Evolutionary conservation across 2,888 invertebrate genomes (phyloP).

Genomic region (Dione juno): DNA sequence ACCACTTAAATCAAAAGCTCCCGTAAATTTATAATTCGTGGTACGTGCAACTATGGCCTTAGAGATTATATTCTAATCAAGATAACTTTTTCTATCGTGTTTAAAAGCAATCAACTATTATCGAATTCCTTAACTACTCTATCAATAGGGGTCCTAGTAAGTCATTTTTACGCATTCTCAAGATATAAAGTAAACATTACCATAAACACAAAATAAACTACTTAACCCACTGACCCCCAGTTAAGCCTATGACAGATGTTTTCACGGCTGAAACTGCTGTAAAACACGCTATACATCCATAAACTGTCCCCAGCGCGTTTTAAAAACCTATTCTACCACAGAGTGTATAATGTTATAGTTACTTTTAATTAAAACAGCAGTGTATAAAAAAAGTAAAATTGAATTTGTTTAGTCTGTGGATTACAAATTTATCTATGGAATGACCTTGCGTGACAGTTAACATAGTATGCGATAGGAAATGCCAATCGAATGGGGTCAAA

Average conservation of each 20-base stretch:
- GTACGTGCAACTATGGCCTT: not conserved
- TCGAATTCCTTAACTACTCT: not conserved
- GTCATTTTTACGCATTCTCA: conserved; percentile 51
- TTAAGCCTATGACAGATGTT: conserved; percentile 73
- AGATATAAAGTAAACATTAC: conserved; percentile 54
- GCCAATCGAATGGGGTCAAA: conserved; percentile 60
- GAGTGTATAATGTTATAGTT: conserved; percentile 28
- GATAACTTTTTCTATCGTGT: not conserved
- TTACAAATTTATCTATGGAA: conserved; percentile 48
- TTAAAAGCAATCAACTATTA: not conserved
- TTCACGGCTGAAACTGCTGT: conserved; percentile 62
- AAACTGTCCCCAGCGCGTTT: conserved; percentile 58
- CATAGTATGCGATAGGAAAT: conserved; percentile 56
- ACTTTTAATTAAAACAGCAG: conserved; percentile 6
- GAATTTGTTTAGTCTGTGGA: conserved; percentile 7
- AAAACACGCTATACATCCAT: conserved; percentile 63
- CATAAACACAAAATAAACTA: conserved; percentile 56
- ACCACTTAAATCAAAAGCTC: too few species aligned
- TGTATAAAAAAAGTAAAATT: conserved; percentile 4
- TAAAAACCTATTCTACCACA: conserved; percentile 43
- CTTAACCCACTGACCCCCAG: conserved; percentile 72
- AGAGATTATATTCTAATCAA: not conserved
- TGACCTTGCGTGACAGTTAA: conserved; percentile 67
- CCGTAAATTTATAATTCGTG: too few species aligned
- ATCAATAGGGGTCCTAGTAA: conserved; percentile 33